Base-by-base conservation (phyloP, 2,113 vertebrate genomes). In the Ptyas mucosa region DNA sequence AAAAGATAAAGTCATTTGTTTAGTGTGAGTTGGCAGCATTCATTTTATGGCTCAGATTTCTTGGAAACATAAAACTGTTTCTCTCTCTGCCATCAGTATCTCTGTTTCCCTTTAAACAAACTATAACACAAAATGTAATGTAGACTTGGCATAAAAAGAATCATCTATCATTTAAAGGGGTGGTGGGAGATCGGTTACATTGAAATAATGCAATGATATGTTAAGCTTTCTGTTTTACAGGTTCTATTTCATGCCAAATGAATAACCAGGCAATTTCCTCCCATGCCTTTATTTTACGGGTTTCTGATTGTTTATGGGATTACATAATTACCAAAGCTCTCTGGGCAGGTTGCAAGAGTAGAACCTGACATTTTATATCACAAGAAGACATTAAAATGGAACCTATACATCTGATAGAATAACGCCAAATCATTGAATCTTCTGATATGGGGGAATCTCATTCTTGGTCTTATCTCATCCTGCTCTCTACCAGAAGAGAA, bases 1-100 rank as follows among this genome's bases (percentile, higher is more conserved):
- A 95, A 94, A 96, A 95, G 97, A 94, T 90, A 97, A 91, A 97
- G 94, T 92, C 85, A 95, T 88, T 90, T 2, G 3, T 87, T 93
- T 55, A 91, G 0, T 94, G 94, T 95, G 92, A 95, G 94, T 93
- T 95, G 88, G 85, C 54, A 86, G 3, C 43, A 3, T 81, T 87
- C 88, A 88, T 91, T 49, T 81, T 1, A 88, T 15, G 87, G 86
- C 64, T 93, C 29, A 85, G 85, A 51, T 93, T 92, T 85, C 46
- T 55, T 89, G 51, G 51, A 46, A 91, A 89, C 69, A 90, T 57
- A n/a, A 94, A 24, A 61, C 55, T 1, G 8, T 52, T 75, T 81
- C 51, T 46, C 43, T 52, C 54, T 53, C 75, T 92, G 54, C 58
- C 52, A 1, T 11, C 24, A 12, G 21, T 61, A 0, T 1, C 93